These are phyloP conservation scores for Asobara japonica DNA, from an alignment of 1,140 invertebrate genomes.

Conservation along the genomic window DNA sequence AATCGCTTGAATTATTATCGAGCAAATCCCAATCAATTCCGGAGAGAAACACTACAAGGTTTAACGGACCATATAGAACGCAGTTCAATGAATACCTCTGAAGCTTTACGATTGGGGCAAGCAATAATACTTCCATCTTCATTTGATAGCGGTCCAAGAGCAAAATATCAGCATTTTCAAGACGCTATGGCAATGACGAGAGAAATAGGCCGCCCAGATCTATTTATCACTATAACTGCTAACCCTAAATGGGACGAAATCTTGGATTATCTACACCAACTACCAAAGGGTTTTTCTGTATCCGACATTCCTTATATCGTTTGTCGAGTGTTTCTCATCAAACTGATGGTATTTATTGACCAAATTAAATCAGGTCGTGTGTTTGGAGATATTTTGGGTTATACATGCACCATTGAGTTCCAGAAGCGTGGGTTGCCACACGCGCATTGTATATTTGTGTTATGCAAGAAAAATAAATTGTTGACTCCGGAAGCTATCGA, in stretches of 20 bases:
- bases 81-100: neutral
- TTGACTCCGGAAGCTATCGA: neutral
- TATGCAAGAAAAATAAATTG: constrained; percentile 24
- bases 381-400: no score
- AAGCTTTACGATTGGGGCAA: neutral
- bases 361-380: neutral
- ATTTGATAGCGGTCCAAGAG: constrained; percentile 11
- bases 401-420: no score
- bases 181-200: neutral
- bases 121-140: constrained; percentile 23
- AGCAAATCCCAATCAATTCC: neutral
- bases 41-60: neutral
- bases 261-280: constrained; percentile 2
- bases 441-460: no score
- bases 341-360: neutral
- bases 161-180: neutral
- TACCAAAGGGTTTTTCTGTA: neutral
- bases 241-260: constrained; percentile 26
- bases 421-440: no score
- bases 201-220: neutral
- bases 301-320: neutral
- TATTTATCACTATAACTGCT: neutral
- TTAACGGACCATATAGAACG: neutral
- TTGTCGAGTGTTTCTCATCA: neutral
- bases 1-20: neutral